These are phyloP conservation scores for Ametastegia equiseti DNA, from an alignment of 2,888 invertebrate species.

Conservation along the genomic window DNA sequence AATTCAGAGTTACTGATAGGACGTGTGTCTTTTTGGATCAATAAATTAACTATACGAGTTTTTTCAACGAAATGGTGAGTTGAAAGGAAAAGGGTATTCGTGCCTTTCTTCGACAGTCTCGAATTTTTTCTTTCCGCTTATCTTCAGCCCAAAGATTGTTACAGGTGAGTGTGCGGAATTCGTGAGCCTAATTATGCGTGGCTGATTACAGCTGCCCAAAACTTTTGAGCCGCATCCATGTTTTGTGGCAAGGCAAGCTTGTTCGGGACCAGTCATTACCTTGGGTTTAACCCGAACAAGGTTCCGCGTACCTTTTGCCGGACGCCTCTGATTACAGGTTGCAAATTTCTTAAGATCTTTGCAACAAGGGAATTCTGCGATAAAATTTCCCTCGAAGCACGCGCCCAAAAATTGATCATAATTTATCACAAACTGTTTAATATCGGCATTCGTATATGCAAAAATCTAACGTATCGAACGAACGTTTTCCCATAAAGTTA, in stretches of 20 bases:
- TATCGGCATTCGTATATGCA: background rate
- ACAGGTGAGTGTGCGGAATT: background rate
- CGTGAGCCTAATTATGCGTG: background rate
- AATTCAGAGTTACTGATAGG: background rate
- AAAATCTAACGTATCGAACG: background rate
- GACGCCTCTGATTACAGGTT: slow-evolving; percentile 19
- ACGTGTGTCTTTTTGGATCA: background rate
- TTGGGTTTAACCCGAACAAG: background rate
- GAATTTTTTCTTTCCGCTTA: background rate
- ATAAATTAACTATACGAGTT: background rate
- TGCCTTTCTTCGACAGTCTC: no score
- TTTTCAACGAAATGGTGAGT: background rate
- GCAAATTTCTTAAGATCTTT: slow-evolving; percentile 9
- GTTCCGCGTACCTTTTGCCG: background rate
- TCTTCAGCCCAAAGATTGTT: background rate
- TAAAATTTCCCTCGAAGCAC: background rate
- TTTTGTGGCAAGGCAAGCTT: background rate
- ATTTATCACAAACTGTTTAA: slow-evolving; percentile 17
- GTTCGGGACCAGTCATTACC: slow-evolving; percentile 5
- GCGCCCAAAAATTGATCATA: background rate
- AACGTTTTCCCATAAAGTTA: no score
- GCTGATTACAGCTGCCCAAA: slow-evolving; percentile 23
- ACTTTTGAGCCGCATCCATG: background rate
- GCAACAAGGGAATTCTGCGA: background rate
- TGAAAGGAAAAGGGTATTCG: background rate